Conservation (phyloP, 2,113 vertebrate species). For the Coregonus clupeaformis region DNA sequence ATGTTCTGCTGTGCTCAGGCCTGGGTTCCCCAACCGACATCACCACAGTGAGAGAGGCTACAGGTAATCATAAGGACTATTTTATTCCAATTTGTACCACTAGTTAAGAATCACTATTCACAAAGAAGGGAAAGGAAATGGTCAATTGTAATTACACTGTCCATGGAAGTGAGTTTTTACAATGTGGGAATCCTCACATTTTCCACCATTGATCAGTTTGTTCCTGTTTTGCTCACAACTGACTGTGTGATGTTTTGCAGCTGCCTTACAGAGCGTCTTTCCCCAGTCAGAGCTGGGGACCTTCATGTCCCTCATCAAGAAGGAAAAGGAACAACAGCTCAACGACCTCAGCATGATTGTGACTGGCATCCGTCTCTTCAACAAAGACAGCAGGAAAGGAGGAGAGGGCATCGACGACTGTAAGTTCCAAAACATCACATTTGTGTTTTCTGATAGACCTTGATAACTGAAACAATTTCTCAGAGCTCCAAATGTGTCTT, state of each 20-base stretch:
- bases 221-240: neutral
- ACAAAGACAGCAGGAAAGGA: slow-evolving; percentile 77
- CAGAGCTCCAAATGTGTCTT: neutral
- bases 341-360: slow-evolving; percentile 81
- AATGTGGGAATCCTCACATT: neutral
- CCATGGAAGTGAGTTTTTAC: neutral
- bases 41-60: slow-evolving; percentile 48
- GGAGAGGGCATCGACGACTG: slow-evolving; percentile 77
- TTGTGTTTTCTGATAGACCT: neutral
- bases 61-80: slow-evolving; percentile 47
- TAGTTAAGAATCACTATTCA: neutral
- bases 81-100: neutral
- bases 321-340: slow-evolving; percentile 85
- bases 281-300: slow-evolving; percentile 77
- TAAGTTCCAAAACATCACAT: slow-evolving; percentile 59
- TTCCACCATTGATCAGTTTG: too few relatives aligned
- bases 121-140: neutral
- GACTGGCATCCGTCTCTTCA: slow-evolving; percentile 89
- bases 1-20: slow-evolving; percentile 78
- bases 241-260: slow-evolving; percentile 59
- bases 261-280: slow-evolving; percentile 90
- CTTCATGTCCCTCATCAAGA: slow-evolving; percentile 81
- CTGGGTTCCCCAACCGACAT: slow-evolving; percentile 55
- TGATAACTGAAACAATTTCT: neutral
- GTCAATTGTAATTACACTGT: neutral